A percentile compares a stretch with the other conserved stretches of the same genome.
Evolutionary conservation across 1,140 invertebrate genomes (phyloP).

Genomic region (Drosophila setifemur): DNA sequence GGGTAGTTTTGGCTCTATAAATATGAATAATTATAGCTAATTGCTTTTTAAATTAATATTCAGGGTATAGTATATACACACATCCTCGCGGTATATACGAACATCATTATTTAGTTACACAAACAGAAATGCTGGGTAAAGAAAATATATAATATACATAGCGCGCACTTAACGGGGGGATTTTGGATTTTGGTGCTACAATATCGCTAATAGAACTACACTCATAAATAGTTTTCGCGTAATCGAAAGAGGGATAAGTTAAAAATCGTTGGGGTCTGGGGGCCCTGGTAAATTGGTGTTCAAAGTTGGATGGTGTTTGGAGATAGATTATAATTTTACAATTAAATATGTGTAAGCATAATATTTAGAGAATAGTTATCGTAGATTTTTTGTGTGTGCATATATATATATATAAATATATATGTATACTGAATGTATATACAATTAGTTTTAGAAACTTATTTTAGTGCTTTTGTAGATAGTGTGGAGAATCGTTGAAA

Average conservation of each 20-base stretch:
- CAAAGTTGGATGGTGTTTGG: conserved; percentile 7
- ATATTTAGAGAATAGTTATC: conserved; percentile 39
- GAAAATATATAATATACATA: conserved; percentile 64
- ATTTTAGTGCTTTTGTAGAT: conserved; percentile 61
- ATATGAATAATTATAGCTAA: conserved; percentile 79
- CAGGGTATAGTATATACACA: conserved; percentile 61
- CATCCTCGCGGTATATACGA: conserved; percentile 46
- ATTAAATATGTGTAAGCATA: conserved; percentile 18
- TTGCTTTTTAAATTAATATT: conserved; percentile 80
- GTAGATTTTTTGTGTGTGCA: conserved; percentile 27
- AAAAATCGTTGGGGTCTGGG: conserved; percentile 28
- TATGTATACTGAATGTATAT: conserved; percentile 44
- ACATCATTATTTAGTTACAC: conserved; percentile 53
- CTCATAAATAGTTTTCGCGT: conserved; percentile 41
- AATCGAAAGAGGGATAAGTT: conserved; percentile 49
- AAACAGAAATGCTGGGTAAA: conserved; percentile 41
- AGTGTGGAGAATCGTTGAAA: conserved; percentile 34
- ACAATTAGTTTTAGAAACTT: conserved; percentile 78
- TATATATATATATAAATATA: conserved; percentile 21
- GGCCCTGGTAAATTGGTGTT: conserved; percentile 32
- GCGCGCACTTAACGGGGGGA: conserved; percentile 30
- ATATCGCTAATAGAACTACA: conserved; percentile 44
- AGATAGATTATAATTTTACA: conserved; percentile 33
- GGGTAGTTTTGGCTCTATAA: conserved; percentile 80
- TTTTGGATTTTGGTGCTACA: conserved; percentile 3